Base-by-base conservation (phyloP, 2,888 invertebrate genomes). In the Heliothis peltigera region DNA sequence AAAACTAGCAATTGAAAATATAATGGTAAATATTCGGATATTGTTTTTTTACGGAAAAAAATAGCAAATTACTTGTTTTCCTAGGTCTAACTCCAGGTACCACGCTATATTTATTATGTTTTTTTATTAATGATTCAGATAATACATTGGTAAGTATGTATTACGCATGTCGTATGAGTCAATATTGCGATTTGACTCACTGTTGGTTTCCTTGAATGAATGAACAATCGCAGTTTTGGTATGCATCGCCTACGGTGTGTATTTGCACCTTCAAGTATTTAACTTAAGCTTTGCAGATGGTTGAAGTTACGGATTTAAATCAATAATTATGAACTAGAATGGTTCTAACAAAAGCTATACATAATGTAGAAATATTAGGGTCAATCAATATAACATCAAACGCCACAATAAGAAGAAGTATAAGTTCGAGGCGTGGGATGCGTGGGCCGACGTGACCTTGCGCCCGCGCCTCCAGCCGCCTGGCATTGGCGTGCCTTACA, bases 401-500 rank as follows among this genome's bases (percentile, higher is more conserved):
- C 7, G n/a, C n/a, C n/a, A n/a, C n/a, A n/a, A n/a, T n/a, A 54
- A 46, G 10, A 46, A n/a, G 6, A 63, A 4, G 21, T 72, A 68
- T 74, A 55, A 70, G 49, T 64, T 48, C 60, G 58, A 59, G 59
- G 81, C 76, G 84, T 86, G 79, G 84, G 85, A 80, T 83, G 90
- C 84, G 92, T 91, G 81, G 92, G 92, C 82, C 85, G 84, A 43
- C 74, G 72, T 82, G 90, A 87, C 92, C 92, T 92, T 91, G 90
- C 85, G 83, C 85, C 85, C 81, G 83, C 72, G 46, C 52, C 46
- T 42, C 42, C 60, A 64, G 71, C 52, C 58, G 73, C 60, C 68
- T 85, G 87, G 87, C 89, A 89, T 89, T 91, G 91, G 86, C 80
- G 65, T 75, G 76, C 76, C 80, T 74, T 75, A 78, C 78, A 81